Conservation (phyloP, 1,140 invertebrate genomes). For the Ceratina australensis region DNA sequence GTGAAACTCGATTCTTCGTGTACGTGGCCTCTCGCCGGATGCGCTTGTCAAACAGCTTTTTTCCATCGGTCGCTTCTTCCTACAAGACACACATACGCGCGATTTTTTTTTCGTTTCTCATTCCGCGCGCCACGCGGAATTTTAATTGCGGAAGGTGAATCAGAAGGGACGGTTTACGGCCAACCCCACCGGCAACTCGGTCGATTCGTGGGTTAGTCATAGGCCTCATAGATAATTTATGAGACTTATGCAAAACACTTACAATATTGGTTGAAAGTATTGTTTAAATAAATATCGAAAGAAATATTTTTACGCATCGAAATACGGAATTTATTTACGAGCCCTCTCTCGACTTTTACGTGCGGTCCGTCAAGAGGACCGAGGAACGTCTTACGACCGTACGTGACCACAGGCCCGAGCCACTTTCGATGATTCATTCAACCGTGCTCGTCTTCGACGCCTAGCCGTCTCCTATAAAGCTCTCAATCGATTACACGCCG, state of each 20-base stretch:
- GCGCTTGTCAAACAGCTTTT: conserved; percentile 27
- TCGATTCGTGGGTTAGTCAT: conserved; percentile 14
- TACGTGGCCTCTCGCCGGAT: conserved; percentile 12
- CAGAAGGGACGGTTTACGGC: conserved; percentile 32
- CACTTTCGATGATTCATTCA: conserved; percentile 54
- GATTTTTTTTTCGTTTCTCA: not conserved
- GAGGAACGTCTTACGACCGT: conserved; percentile 25
- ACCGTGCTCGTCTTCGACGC: conserved; percentile 38
- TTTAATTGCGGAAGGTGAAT: conserved; percentile 35
- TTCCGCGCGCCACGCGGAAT: conserved; percentile 12
- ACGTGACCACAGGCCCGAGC: conserved; percentile 36
- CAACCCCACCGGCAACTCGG: not conserved
- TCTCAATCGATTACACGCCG: conserved; percentile 43
- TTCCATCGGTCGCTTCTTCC: conserved; percentile 4
- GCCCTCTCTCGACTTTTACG: conserved; percentile 4
- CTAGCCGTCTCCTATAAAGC: conserved; percentile 30
- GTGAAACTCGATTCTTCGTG: not conserved
- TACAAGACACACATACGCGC: not conserved
- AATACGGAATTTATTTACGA: too few species aligned
- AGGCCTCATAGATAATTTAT: conserved; percentile 27
- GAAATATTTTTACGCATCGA: too few species aligned
- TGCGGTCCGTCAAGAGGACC: conserved; percentile 32
- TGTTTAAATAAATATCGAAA: too few species aligned
- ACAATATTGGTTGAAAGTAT: too few species aligned
- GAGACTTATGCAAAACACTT: too few species aligned